Evolutionary conservation across 1,140 invertebrate species (phyloP).

Genomic region (Megalonaias nervosa): DNA sequence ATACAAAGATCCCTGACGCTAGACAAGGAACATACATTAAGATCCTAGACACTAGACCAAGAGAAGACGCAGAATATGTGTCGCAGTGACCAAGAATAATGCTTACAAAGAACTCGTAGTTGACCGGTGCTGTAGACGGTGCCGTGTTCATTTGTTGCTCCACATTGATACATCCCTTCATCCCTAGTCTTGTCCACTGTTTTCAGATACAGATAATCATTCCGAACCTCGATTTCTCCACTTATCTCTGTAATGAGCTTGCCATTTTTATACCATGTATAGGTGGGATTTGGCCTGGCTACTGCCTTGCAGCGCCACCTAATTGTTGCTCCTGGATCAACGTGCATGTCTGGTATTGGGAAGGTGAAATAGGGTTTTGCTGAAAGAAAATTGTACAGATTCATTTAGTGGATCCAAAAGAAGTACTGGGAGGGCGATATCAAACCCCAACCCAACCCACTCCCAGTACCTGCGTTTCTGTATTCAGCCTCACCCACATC

Average conservation of each 20-base stretch:
- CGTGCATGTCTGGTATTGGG: conserved; percentile 20
- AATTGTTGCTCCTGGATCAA: conserved; percentile 16
- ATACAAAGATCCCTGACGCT: too few relatives aligned
- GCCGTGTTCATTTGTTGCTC: conserved; percentile 90
- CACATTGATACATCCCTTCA: conserved; percentile 92
- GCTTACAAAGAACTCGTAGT: conserved; percentile 78
- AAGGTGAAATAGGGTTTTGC: conserved; percentile 31
- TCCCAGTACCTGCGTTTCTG: too few relatives aligned
- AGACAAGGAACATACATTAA: too few relatives aligned
- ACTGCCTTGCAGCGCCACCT: conserved; percentile 26
- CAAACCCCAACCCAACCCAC: too few relatives aligned
- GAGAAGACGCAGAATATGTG: too few relatives aligned
- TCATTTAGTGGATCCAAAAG: too few relatives aligned
- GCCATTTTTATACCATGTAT: conserved; percentile 34
- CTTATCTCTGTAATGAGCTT: not conserved
- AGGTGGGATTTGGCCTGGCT: conserved; percentile 17
- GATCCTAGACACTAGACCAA: too few relatives aligned
- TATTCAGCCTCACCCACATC: too few relatives aligned
- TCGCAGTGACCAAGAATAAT: not conserved
- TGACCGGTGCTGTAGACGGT: conserved; percentile 90
- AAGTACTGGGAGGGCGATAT: too few relatives aligned
- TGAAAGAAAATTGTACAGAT: conserved; percentile 13
- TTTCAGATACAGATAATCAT: conserved; percentile 13
- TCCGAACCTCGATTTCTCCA: conserved; percentile 6
- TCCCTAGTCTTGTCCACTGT: conserved; percentile 12